These are phyloP conservation scores for Panopea generosa DNA, from an alignment of 2,888 invertebrate species.

Conservation along the genomic window DNA sequence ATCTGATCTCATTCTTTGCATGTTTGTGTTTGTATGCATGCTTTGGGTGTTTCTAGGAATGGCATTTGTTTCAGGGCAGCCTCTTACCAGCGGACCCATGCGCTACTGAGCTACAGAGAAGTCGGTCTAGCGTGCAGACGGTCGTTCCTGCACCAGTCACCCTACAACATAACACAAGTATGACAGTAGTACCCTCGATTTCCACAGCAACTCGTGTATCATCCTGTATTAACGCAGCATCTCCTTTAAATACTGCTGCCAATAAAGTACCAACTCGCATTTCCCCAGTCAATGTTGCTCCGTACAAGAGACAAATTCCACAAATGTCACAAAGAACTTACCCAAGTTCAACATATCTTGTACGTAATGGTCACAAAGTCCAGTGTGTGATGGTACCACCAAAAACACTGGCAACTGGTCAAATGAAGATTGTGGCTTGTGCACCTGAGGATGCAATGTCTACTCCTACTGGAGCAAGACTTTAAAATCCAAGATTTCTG, in stretches of 20 bases:
- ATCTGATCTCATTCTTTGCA: too few relatives aligned
- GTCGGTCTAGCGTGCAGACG: conserved; percentile 30
- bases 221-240: conserved; percentile 2
- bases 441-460: conserved; percentile 40
- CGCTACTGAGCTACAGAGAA: conserved; percentile 15
- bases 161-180: conserved; percentile 4
- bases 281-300: conserved; percentile 68
- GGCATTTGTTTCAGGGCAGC: conserved; percentile 79
- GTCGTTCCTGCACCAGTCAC: conserved; percentile 11
- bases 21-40: conserved; percentile 19
- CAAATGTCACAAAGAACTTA: conserved; percentile 74
- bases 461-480: conserved; percentile 29
- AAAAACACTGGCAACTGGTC: conserved; percentile 59
- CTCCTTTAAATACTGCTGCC: conserved; percentile 60
- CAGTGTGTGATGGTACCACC: conserved; percentile 79
- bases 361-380: conserved; percentile 81
- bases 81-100: conserved; percentile 77
- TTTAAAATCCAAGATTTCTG: too few relatives aligned
- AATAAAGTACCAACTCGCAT: conserved; percentile 64
- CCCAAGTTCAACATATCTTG: conserved; percentile 76
- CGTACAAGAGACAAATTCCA: conserved; percentile 65
- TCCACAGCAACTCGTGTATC: conserved; percentile 1
- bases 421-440: conserved; percentile 42
- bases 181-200: conserved; percentile 26
- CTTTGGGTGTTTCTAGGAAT: conserved; percentile 63